Base-by-base conservation (phyloP, 1,140 invertebrate genomes). In the Panagrolaimus sp. region DNA sequence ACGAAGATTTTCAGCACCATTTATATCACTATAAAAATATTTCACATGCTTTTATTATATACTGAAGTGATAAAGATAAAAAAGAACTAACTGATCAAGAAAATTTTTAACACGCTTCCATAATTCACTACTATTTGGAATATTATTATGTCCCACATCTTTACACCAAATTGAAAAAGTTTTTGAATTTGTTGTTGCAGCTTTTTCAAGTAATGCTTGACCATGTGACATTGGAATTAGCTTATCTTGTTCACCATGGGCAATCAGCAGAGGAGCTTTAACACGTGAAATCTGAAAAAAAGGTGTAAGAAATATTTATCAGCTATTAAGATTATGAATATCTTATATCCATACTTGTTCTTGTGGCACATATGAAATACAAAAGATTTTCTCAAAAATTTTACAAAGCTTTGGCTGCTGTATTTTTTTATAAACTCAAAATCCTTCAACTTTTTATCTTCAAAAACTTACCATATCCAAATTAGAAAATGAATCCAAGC, bases 201-300 rank as follows among this genome's bases (percentile, higher is more conserved):
- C 38, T 16, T 16, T 11, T 25, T 47, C 47, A 31, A 43, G 31
- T n/a, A 69, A 38, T 11, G 68, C 68, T 71, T 69, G 45, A 8
- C 68, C 68, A 47, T 69, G 68, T n/a, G 68, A 31, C 16, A 69
- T 71, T 44, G 68, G 68, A 16, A 69, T 47, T 16, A 69, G 67
- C 2, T n/a, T 51, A 14, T 69, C 68, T 9, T 61, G 11, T n/a
- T 47, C 45, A 20, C 68, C 68, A 44, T 69, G 68, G 14, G 31
- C 42, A 23, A 69, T 70, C 14, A 69, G 38, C 13, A 69, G 14
- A 9, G 68, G 68, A 8, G 47, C 3, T 62, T 71, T 48, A 14
- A 69, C 67, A 42, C 45, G 65, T 11, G 25, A 13, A 20, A 69
- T 69, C 67, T 69, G n/a, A 67, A 63, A 11, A 23, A 27, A 20